Conservation (phyloP, 2,797 vertebrate genomes). For the Hydrophis major region DNA sequence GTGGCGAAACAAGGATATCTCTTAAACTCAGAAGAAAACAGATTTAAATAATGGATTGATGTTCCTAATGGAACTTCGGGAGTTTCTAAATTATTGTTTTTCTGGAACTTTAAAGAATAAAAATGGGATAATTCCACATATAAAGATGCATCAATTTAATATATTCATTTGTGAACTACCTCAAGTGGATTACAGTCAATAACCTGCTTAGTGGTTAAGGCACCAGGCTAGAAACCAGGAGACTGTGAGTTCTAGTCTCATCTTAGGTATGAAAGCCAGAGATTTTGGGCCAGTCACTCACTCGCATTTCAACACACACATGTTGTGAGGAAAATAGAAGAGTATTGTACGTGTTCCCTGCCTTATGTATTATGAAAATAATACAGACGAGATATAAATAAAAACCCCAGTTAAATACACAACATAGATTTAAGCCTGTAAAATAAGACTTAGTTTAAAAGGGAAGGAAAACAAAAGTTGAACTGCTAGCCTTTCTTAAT, state of each 20-base stretch:
- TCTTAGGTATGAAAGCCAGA: not conserved
- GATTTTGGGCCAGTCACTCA: not conserved
- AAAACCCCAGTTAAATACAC: not conserved
- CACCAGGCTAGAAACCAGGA: not conserved
- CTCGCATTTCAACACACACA: not conserved
- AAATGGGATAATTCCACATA: not conserved
- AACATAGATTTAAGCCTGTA: not conserved
- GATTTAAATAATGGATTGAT: not conserved
- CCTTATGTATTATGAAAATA: not conserved
- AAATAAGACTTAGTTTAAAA: not conserved
- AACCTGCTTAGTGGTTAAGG: not conserved
- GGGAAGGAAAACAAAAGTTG: not conserved
- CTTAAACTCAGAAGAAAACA: not conserved
- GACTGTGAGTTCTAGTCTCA: not conserved
- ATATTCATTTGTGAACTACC: not conserved
- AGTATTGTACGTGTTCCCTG: not conserved
- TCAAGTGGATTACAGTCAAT: not conserved
- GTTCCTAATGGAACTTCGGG: not conserved
- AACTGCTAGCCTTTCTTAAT: not conserved
- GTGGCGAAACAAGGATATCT: not conserved
- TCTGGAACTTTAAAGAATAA: not conserved
- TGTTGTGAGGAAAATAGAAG: not conserved
- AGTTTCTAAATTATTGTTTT: not conserved
- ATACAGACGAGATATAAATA: not conserved
- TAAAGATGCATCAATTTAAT: not conserved